Percentiles rank a stretch among this genome's conserved stretches.
These are phyloP conservation scores for Bhutanitis thaidina DNA, from an alignment of 2,888 invertebrate species.

Conservation along the genomic window DNA sequence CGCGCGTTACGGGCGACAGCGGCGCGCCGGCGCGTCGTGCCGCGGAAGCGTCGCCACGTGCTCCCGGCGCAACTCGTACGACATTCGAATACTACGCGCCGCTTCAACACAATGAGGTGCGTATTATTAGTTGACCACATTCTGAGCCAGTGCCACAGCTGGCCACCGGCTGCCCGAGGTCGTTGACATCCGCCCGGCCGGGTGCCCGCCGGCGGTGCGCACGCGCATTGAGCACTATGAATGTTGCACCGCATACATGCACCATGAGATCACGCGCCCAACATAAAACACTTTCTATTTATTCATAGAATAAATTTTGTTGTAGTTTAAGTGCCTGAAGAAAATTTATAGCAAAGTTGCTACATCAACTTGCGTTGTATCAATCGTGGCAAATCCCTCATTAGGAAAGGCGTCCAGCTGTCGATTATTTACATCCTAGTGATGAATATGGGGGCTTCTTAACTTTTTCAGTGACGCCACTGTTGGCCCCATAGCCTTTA, in stretches of 20 bases:
- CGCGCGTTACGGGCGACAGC: conserved; percentile 12
- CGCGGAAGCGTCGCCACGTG: conserved; percentile 23
- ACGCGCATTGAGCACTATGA: conserved; percentile 8
- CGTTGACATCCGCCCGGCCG: conserved; percentile 8
- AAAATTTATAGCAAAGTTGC: conserved; percentile 5
- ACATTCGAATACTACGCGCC: background rate
- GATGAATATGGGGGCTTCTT: no score
- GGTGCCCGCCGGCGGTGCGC: background rate
- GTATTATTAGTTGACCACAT: conserved; percentile 14
- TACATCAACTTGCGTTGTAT: background rate
- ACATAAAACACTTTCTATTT: background rate
- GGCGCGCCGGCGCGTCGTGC: background rate
- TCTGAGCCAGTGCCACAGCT: conserved; percentile 6
- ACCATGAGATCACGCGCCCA: conserved; percentile 11
- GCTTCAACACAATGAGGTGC: conserved; percentile 9
- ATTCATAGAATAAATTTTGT: conserved; percentile 1
- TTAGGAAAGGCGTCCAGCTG: no score
- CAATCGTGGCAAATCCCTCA: no score
- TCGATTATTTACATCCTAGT: no score
- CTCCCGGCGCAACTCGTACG: conserved; percentile 1
- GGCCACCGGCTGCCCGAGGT: conserved; percentile 7
- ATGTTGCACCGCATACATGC: conserved; percentile 7
- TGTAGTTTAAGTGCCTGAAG: background rate
- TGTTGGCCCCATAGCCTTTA: no score
- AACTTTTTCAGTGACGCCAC: no score